Base-by-base conservation (phyloP, 2,888 invertebrate species). In the Mechanitis messenoides region DNA sequence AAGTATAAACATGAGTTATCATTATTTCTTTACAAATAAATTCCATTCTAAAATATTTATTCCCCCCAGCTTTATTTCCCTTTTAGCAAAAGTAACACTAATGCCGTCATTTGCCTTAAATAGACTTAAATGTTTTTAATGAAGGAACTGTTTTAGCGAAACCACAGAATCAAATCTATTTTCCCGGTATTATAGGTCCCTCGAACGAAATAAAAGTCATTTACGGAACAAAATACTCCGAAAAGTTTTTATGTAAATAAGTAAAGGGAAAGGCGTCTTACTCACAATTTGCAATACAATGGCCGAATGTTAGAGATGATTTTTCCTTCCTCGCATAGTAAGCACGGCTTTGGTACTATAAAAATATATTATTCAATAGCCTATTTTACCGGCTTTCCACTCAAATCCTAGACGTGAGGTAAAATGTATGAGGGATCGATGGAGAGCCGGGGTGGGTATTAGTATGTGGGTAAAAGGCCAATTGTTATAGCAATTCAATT, bases 231-330 rank as follows among this genome's bases (percentile, higher is more conserved):
- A 85, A 85, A 83, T 82, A 80, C 80, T 79, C 74, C 64, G 68
- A 69, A 73, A 85, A 85, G 76, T 83, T 86, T 84, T 86, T 85
- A 87, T 87, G 85, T 84, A 85, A 86, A 88, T 86, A 87, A 80
- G 75, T 74, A 72, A 81, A 80, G 80, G 83, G 78, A 85, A 85
- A 81, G 79, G 79, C 81, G 79, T 79, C 83, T 83, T 83, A 81
- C 79, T 82, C 84, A 83, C 84, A 88, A 88, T 88, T 89, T 89
- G 85, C 85, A 86, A 87, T 84, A 89, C 88, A 89, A 88, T 88
- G 77, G 86, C 72, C 76, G 79, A 81, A 83, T 81, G 81, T 84
- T 84, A 81, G 83, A 84, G 80, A 87, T 87, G 85, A 87, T 88
- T 85, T 87, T 87, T 85, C 84, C 85, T 79, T 83, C 80, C 85